Conservation (phyloP, 2,797 vertebrate genomes). For the Ciconia nigra region DNA sequence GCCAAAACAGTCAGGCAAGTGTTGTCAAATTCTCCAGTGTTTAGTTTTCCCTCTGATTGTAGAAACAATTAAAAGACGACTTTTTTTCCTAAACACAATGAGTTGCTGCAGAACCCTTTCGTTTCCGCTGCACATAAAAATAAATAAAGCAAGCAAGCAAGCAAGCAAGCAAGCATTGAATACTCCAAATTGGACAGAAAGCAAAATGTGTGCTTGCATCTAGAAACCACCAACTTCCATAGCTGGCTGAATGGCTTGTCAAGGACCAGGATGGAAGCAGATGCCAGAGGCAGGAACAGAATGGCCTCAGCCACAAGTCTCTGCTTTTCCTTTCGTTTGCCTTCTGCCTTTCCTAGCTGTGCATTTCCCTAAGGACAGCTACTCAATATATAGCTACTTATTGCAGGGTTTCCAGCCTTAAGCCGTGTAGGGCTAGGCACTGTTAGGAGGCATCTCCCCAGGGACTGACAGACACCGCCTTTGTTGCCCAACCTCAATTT, state of each 20-base stretch:
- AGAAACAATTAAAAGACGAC: neutral
- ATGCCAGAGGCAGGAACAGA: neutral
- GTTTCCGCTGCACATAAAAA: neutral
- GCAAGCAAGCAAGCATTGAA: rapidly evolving
- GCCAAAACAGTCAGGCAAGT: neutral
- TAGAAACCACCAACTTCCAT: neutral
- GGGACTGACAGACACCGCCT: neutral
- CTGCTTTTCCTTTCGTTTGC: neutral
- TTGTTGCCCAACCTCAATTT: neutral
- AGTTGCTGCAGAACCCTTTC: neutral
- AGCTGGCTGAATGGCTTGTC: neutral
- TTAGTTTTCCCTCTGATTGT: neutral
- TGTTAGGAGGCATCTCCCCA: neutral
- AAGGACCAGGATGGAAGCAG: neutral
- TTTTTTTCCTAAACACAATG: neutral
- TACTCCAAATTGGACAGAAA: neutral
- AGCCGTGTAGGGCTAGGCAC: neutral
- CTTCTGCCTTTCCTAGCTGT: neutral
- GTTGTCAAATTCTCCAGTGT: neutral
- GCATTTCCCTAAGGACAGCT: neutral
- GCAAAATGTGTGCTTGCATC: neutral
- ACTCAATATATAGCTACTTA: neutral
- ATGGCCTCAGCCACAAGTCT: neutral
- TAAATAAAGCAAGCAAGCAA: neutral
- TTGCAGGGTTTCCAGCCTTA: neutral